Conservation (phyloP, 2,888 invertebrate species). For the Iphiclides podalirius region DNA sequence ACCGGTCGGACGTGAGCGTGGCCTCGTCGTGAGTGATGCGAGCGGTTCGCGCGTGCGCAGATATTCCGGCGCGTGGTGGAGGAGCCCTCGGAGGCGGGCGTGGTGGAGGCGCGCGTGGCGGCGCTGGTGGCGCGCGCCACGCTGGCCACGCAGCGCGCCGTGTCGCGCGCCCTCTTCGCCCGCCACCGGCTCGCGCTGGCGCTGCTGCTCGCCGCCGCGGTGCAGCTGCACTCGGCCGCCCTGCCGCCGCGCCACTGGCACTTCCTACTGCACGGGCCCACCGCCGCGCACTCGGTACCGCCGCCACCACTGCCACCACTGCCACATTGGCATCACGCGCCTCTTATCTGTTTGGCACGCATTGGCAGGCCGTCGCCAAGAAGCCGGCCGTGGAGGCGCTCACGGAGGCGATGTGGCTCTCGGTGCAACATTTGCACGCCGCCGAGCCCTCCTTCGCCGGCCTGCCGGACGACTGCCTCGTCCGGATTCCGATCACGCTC, state of each 20-base stretch:
- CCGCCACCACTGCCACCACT: too few relatives aligned
- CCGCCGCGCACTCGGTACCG: slow-evolving; percentile 1
- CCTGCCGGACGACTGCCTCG: slow-evolving; percentile 74
- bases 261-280: slow-evolving; percentile 79
- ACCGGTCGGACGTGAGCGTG: too few relatives aligned
- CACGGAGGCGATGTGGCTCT: slow-evolving; percentile 85
- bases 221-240: slow-evolving; percentile 82
- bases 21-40: background rate
- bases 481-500: slow-evolving; percentile 78
- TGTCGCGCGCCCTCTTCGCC: slow-evolving; percentile 94
- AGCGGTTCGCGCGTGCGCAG: background rate
- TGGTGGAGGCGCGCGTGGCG: slow-evolving; percentile 11
- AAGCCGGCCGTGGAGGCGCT: slow-evolving; percentile 82
- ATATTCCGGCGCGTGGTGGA: slow-evolving; percentile 18
- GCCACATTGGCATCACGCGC: too few relatives aligned
- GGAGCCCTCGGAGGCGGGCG: background rate
- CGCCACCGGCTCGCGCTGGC: slow-evolving; percentile 94
- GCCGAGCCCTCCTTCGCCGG: slow-evolving; percentile 77
- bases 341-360: too few relatives aligned
- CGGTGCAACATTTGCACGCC: slow-evolving; percentile 81
- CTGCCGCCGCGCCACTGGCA: slow-evolving; percentile 85
- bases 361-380: slow-evolving; percentile 68
- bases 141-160: slow-evolving; percentile 89
- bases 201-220: slow-evolving; percentile 89
- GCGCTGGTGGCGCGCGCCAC: slow-evolving; percentile 52